Evolutionary conservation across 1,140 invertebrate species (phyloP).

Genomic region (Alviniconcha marisindica): DNA sequence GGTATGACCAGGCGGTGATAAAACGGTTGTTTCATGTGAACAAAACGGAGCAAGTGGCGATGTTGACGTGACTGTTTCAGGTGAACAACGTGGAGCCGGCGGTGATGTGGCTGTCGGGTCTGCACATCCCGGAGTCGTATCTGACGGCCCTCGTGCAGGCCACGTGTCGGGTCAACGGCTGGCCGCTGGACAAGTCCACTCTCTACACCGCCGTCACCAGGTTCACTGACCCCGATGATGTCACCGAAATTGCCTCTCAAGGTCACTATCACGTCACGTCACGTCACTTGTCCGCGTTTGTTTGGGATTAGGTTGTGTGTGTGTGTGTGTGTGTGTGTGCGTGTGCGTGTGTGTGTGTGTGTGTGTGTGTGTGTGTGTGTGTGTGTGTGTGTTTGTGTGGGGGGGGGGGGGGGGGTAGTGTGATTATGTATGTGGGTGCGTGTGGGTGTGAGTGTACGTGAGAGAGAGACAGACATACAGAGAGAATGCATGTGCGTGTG

Average conservation of each 20-base stretch:
- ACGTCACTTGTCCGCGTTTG: not conserved
- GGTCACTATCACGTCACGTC: not conserved
- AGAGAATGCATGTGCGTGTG: not conserved
- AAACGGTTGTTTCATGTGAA: no score
- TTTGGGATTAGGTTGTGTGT: not conserved
- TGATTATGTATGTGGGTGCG: no score
- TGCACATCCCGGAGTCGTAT: conserved; percentile 90
- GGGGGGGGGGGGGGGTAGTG: no score
- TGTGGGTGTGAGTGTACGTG: no score
- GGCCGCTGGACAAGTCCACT: conserved; percentile 88
- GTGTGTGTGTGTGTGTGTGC: not conserved
- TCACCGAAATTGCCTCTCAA: conserved; percentile 82
- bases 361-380: not conserved
- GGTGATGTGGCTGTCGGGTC: conserved; percentile 89
- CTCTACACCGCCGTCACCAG: conserved; percentile 85
- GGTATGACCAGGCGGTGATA: no score
- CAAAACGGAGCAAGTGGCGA: no score
- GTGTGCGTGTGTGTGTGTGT: conserved; percentile 14
- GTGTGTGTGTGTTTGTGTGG: not conserved
- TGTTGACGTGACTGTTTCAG: no score
- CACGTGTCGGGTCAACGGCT: conserved; percentile 86
- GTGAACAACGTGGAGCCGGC: conserved; percentile 82
- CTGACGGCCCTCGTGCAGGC: conserved; percentile 88
- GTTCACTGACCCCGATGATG: conserved; percentile 79
- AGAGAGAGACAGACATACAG: no score